Evolutionary conservation across 2,888 invertebrate genomes (phyloP), one percentile per base, ranked within the genome.

Genomic region (Drosophila borealis): DNA sequence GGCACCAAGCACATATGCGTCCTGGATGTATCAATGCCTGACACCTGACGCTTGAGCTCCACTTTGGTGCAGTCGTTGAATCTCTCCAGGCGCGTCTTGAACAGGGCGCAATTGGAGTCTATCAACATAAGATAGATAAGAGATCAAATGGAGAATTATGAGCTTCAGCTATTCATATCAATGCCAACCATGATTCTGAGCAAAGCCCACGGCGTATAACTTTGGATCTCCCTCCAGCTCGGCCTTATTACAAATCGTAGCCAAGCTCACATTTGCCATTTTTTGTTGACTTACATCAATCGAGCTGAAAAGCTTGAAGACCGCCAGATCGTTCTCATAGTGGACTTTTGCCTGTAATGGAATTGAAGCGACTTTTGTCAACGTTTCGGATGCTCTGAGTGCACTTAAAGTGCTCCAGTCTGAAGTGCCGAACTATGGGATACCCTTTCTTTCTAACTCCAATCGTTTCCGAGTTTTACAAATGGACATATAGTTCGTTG

Each of bases 1-100:
- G 76, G 62, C 0, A 1, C 0, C 11, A 73, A 34, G 3, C 73
- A 82, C 0, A 65, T 13, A 17, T 82, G 76, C 0, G 39, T 49
- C 0, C 14, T 5, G 2, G 10, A 1, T 2, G 1, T 9, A 0
- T 34, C 3, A 0, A 77, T 51, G 2, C 37, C 51, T 5, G 10
- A 0, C 9, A 53, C 48, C 11, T 13, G 21, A 0, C 4, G 42
- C 2, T 4, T 3, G 10, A 21, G 21, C 1, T 2, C 0, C 2
- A 46, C 50, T 17, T 1, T 3, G 17, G 0, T 0, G 29, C 74
- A 72, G 4, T 49, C 8, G n/a, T 33, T 5, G 2, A 36, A 4
- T 2, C 4, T 17, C 3, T 25, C 10, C 2, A n/a, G 34, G 0
- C 8, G 19, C 29, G 37, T 1, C 3, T 29, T 6, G 1, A 72